Evolutionary conservation across 2,888 invertebrate genomes (phyloP).

Genomic region (Muscina levida): DNA sequence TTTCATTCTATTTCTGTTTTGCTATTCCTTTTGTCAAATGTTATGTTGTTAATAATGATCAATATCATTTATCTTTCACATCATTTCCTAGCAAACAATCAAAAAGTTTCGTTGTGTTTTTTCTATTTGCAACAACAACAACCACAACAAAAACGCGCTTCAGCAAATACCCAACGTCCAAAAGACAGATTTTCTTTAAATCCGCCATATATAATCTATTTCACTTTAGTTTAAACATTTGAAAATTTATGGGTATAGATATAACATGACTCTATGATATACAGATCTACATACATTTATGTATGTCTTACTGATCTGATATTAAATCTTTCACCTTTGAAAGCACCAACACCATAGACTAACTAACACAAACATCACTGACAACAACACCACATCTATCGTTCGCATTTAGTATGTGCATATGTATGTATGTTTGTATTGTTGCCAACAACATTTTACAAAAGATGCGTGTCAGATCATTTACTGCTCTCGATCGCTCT

Average conservation of each 20-base stretch:
- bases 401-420: too few relatives aligned
- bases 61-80: slow-evolving; percentile 14
- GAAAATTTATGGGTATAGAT: slow-evolving; percentile 61
- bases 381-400: slow-evolving; percentile 21
- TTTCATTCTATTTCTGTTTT: too few relatives aligned
- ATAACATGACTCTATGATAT: slow-evolving; percentile 14
- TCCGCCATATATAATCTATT: slow-evolving; percentile 53
- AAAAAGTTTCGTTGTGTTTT: not conserved
- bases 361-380: slow-evolving; percentile 10
- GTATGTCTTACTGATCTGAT: slow-evolving; percentile 4
- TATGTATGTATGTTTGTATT: slow-evolving; percentile 26
- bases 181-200: not conserved
- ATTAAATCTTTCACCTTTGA: slow-evolving; percentile 40
- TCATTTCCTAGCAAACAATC: not conserved
- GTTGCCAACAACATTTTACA: slow-evolving; percentile 15
- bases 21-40: too few relatives aligned
- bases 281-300: slow-evolving; percentile 15
- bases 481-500: slow-evolving; percentile 64
- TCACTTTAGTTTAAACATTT: slow-evolving; percentile 50
- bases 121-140: too few relatives aligned
- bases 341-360: not conserved
- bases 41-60: not conserved
- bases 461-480: slow-evolving; percentile 66
- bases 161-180: not conserved
- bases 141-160: not conserved